Conservation (phyloP, 1,140 invertebrate species). For the Bombus haemorrhoidalis region DNA sequence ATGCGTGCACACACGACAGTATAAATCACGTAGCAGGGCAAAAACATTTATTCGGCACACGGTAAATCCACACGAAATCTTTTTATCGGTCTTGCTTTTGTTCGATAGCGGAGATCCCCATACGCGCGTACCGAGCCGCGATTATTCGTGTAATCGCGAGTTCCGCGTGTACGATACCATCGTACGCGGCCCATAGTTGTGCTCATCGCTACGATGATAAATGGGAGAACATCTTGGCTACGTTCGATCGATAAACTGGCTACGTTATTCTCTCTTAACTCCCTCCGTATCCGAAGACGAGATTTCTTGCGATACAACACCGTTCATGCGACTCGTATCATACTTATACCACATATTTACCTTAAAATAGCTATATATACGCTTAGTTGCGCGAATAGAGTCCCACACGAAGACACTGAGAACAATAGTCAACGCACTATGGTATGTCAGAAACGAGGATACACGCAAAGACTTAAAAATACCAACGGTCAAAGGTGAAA, state of each 20-base stretch:
- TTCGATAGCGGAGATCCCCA: neutral
- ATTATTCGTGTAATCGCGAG: slow-evolving; percentile 45
- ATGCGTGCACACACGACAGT: neutral
- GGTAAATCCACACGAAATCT: slow-evolving; percentile 35
- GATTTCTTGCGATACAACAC: neutral
- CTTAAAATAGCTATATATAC: no score
- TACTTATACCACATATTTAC: no score
- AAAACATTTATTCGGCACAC: slow-evolving; percentile 29
- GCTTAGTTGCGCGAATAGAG: no score
- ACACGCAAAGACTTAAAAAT: no score
- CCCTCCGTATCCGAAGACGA: neutral
- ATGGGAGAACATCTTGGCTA: slow-evolving; percentile 39
- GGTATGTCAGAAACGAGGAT: no score
- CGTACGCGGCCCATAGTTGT: no score
- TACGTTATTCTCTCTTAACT: neutral
- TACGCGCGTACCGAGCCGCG: neutral
- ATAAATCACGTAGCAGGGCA: slow-evolving; percentile 26
- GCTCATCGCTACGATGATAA: slow-evolving; percentile 14
- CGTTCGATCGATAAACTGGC: slow-evolving; percentile 26
- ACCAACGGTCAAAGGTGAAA: no score
- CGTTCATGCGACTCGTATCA: neutral
- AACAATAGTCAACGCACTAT: no score
- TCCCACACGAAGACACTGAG: no score
- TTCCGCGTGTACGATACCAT: neutral
- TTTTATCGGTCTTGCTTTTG: slow-evolving; percentile 37